Evolutionary conservation across 2,113 vertebrate species (phyloP).

Genomic region (Peromyscus leucopus): DNA sequence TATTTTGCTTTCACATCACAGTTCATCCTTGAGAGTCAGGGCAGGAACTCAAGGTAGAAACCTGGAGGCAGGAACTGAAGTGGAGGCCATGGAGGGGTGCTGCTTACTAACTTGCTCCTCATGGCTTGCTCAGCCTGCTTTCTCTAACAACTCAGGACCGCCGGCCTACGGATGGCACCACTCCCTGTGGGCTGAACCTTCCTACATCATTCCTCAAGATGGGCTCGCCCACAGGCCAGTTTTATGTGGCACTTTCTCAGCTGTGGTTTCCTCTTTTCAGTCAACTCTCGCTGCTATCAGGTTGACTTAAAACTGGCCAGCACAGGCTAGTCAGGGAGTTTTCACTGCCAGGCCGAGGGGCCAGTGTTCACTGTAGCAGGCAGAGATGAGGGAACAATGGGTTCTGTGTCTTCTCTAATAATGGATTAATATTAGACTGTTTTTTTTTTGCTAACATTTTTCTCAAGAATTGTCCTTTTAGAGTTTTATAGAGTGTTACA

Average conservation of each 20-base stretch:
- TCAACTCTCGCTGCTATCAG: neutral
- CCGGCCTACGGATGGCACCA: neutral
- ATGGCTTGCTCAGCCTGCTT: neutral
- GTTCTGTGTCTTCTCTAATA: neutral
- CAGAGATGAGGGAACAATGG: neutral
- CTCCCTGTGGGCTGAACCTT: neutral
- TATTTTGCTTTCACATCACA: neutral
- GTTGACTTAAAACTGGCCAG: neutral
- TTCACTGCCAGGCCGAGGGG: neutral
- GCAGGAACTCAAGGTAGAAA: neutral
- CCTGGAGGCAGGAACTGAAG: neutral
- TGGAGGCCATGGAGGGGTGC: neutral
- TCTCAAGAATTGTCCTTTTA: conserved; percentile 33
- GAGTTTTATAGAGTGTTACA: neutral
- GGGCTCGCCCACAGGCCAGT: neutral
- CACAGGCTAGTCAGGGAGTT: neutral
- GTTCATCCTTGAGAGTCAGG: neutral
- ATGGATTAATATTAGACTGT: neutral
- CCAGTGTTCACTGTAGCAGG: neutral
- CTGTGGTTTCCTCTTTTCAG: neutral
- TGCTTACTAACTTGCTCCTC: neutral
- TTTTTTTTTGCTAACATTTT: conserved; percentile 12
- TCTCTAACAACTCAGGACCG: neutral
- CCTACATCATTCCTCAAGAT: neutral
- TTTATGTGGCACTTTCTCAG: neutral